These are phyloP conservation scores for Acromyrmex heyeri DNA, from an alignment of 1,140 invertebrate species.

Conservation along the genomic window DNA sequence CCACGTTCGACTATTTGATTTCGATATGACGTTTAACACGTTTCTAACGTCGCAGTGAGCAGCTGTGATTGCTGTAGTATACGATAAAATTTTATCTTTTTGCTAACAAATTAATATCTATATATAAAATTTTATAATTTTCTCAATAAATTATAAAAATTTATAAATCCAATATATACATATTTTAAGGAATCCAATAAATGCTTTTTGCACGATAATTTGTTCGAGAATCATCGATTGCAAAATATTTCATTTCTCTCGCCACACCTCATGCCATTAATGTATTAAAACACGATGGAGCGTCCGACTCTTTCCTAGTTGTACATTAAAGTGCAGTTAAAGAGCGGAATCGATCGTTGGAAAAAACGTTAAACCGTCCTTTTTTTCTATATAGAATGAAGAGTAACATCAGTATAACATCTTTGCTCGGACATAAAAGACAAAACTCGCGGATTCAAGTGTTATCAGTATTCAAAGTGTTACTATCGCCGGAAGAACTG, in stretches of 20 bases:
- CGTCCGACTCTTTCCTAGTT: background rate
- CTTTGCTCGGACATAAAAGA: background rate
- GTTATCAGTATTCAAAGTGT: slow-evolving; percentile 33
- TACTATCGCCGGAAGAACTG: background rate
- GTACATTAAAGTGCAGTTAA: slow-evolving; percentile 6
- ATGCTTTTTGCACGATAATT: background rate
- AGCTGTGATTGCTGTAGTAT: background rate
- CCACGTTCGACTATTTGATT: background rate
- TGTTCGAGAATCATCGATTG: background rate
- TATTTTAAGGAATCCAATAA: background rate
- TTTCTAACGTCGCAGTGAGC: background rate
- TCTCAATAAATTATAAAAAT: slow-evolving; percentile 13
- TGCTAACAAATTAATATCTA: background rate
- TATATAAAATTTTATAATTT: background rate
- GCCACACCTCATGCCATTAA: slow-evolving; percentile 27
- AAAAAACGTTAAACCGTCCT: background rate
- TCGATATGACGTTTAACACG: background rate
- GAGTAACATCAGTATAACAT: background rate
- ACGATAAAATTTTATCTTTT: background rate
- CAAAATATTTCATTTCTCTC: slow-evolving; percentile 41
- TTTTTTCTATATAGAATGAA: slow-evolving; percentile 5
- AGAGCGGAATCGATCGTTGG: background rate
- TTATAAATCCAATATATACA: background rate
- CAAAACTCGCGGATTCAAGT: slow-evolving; percentile 9
- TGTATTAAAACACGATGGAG: slow-evolving; percentile 29